Conservation (phyloP, 2,113 vertebrate species). For the Pluvianellus socialis region DNA sequence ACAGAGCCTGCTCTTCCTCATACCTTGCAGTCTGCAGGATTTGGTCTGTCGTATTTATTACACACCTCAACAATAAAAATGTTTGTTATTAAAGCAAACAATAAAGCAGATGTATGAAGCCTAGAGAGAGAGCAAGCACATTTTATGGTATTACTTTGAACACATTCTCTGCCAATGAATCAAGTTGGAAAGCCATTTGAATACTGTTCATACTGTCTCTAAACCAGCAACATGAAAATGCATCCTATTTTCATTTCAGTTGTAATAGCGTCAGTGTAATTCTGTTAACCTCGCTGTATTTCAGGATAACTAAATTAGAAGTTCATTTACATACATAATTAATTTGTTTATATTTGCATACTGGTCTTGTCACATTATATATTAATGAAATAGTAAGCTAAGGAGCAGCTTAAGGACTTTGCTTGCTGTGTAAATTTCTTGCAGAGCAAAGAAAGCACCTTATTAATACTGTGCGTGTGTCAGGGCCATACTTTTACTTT, state of each 20-base stretch:
- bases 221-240: slow-evolving; percentile 23
- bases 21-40: background rate
- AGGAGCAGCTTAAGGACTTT: slow-evolving; percentile 12
- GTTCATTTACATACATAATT: slow-evolving; percentile 32
- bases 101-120: background rate
- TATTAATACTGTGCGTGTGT: background rate
- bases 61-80: slow-evolving; percentile 1
- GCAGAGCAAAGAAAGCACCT: background rate
- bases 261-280: slow-evolving; percentile 40
- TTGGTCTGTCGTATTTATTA: slow-evolving; percentile 2
- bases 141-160: slow-evolving; percentile 33
- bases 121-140: background rate
- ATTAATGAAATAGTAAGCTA: slow-evolving; percentile 20
- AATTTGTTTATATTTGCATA: slow-evolving; percentile 30
- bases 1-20: background rate
- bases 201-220: background rate
- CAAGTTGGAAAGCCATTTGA: background rate
- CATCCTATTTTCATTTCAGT: slow-evolving; percentile 35
- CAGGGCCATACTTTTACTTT: background rate
- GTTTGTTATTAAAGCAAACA: slow-evolving; percentile 16
- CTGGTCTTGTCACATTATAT: background rate
- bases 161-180: background rate
- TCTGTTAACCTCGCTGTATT: slow-evolving; percentile 38
- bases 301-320: slow-evolving; percentile 39
- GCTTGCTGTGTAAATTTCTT: background rate